Conservation (phyloP, 2,888 invertebrate genomes). For the Ichneumoninae sp. region DNA sequence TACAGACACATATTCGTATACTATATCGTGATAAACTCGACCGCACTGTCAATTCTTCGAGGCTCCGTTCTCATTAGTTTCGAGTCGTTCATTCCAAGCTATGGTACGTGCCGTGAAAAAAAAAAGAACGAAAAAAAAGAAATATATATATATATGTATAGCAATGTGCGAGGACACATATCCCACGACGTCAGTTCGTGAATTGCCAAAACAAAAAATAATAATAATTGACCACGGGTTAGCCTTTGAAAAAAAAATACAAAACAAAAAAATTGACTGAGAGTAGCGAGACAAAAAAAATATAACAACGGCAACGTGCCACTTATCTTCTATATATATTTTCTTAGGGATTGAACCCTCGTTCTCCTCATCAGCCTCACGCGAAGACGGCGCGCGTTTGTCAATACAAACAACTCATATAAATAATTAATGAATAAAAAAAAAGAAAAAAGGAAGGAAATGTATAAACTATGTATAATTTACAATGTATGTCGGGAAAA, state of each 20-base stretch:
- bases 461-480: slow-evolving; percentile 27
- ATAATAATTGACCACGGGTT: background rate
- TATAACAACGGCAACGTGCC: background rate
- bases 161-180: background rate
- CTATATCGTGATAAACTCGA: slow-evolving; percentile 14
- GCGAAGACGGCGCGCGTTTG: background rate
- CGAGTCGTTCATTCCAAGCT: background rate
- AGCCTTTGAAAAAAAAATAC: background rate
- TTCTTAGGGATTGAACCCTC: background rate
- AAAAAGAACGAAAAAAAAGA: background rate
- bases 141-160: background rate
- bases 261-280: background rate
- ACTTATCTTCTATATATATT: background rate
- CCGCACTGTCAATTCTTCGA: slow-evolving; percentile 21
- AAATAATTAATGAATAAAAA: background rate
- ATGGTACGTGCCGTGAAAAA: background rate
- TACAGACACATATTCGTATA: background rate
- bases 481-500: slow-evolving; percentile 9
- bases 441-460: slow-evolving; percentile 14
- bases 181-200: slow-evolving; percentile 6
- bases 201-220: background rate
- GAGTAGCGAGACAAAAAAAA: background rate
- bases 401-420: background rate
- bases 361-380: background rate
- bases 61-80: slow-evolving; percentile 7